Conservation (phyloP, 2,797 vertebrate species). For the Protonibea diacanthus region DNA sequence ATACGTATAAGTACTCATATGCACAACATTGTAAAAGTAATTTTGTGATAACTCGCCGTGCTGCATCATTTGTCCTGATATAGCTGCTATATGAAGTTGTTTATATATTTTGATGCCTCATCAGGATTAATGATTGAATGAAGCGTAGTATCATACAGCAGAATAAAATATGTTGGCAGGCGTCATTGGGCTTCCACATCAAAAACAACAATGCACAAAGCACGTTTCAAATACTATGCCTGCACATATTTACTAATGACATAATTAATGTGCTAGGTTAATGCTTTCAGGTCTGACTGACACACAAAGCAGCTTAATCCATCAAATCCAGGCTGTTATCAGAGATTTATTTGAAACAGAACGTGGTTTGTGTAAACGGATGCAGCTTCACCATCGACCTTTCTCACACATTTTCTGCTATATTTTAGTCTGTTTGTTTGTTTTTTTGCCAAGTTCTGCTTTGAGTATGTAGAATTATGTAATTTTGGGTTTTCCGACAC, state of each 20-base stretch:
- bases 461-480: not conserved
- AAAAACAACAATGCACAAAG: conserved; percentile 8
- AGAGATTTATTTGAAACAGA: conserved; percentile 24
- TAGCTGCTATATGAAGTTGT: not conserved
- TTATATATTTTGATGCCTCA: not conserved
- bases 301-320: conserved; percentile 48
- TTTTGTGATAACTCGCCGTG: not conserved
- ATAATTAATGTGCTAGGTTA: conserved; percentile 44
- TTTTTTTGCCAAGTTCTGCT: not conserved
- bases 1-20: conserved; percentile 20
- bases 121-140: not conserved
- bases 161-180: not conserved
- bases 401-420: not conserved
- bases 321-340: conserved; percentile 13
- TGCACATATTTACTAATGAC: conserved; percentile 45
- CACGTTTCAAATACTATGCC: conserved; percentile 30
- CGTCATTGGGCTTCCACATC: not conserved
- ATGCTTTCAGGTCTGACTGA: conserved; percentile 45
- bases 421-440: not conserved
- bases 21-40: conserved; percentile 30
- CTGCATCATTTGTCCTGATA: not conserved
- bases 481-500: conserved; percentile 1
- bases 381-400: not conserved
- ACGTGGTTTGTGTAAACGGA: conserved; percentile 19
- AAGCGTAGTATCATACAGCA: not conserved